These are phyloP conservation scores for Tichodroma muraria DNA, from an alignment of 2,113 vertebrate genomes.

Conservation along the genomic window DNA sequence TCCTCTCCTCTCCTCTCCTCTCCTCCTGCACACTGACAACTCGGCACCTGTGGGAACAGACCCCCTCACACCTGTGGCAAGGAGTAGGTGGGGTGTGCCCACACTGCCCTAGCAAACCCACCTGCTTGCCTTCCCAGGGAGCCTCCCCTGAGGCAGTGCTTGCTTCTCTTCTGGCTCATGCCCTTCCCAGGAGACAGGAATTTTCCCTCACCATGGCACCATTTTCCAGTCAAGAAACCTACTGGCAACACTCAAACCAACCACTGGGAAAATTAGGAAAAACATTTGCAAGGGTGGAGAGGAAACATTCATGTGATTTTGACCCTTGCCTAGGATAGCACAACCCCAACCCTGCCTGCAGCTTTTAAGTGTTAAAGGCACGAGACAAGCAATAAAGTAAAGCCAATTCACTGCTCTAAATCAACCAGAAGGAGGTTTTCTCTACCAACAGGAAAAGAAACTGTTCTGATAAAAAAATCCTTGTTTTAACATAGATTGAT, in stretches of 20 bases:
- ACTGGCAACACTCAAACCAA: neutral
- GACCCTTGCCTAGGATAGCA: neutral
- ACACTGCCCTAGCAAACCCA: fast-evolving
- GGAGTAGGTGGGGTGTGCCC: neutral
- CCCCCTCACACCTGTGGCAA: neutral
- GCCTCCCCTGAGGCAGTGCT: neutral
- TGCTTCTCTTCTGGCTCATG: neutral
- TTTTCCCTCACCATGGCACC: neutral
- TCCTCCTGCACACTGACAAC: neutral
- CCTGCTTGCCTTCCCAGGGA: neutral
- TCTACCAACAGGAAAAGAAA: neutral
- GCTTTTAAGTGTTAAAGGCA: neutral
- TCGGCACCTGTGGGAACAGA: neutral
- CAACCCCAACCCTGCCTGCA: neutral
- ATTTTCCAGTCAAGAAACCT: neutral
- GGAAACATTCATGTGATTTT: neutral
- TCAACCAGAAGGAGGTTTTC: neutral
- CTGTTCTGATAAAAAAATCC: neutral
- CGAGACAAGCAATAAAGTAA: neutral
- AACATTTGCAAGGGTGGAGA: neutral
- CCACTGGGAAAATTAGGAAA: neutral
- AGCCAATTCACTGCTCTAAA: neutral
- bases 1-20: too few relatives aligned
- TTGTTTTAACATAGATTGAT: neutral
- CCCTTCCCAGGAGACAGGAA: neutral